Evolutionary conservation across 2,797 vertebrate genomes (phyloP), one percentile per base, ranked within the genome.

Genomic region (Microctenopoma steveboyesi): DNA sequence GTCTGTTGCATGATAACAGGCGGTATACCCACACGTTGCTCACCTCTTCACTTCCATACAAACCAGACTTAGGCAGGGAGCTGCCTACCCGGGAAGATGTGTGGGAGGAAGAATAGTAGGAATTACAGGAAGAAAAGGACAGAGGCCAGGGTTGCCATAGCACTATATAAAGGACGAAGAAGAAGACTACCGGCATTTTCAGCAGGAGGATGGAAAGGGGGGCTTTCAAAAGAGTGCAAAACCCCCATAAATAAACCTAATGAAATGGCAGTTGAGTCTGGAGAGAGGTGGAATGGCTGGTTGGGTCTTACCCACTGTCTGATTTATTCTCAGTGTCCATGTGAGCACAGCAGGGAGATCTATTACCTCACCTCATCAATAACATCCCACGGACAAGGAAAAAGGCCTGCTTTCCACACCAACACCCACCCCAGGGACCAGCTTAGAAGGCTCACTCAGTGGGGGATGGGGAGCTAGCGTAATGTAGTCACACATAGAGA

Each of bases 231-330:
- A 82, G 83, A 92, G 91, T 88, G 87, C 85, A 89, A 70, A 81
- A 79, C 82, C 85, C 78, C 89, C 88, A 94, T 95, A 95, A 95
- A 95, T 94, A 94, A 94, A 91, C 88, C 90, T 92, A 94, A 94
- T 94, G 93, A 94, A 94, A 94, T 94, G 92, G 88, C 84, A 86
- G 83, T 91, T 92, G 90, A 89, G 91, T 91, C 86, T 89, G 76
- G 79, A 89, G 88, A 91, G 89, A 91, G 90, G 89, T 89, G 82
- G 85, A 89, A 92, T 91, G 85, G 90, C 90, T 92, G 91, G 86
- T 89, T 87, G 88, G 85, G 87, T 88, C 90, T 90, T 83, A 91
- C 89, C 91, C 90, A 90, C 91, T 79, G 83, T 81, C 91, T 94
- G 93, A 95, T 94, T 94, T 94, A 94, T 94, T 91, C 89, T 87